Evolutionary conservation across 2,113 vertebrate species (phyloP), one percentile per base, ranked within the genome.

Genomic region (Gallinago media): DNA sequence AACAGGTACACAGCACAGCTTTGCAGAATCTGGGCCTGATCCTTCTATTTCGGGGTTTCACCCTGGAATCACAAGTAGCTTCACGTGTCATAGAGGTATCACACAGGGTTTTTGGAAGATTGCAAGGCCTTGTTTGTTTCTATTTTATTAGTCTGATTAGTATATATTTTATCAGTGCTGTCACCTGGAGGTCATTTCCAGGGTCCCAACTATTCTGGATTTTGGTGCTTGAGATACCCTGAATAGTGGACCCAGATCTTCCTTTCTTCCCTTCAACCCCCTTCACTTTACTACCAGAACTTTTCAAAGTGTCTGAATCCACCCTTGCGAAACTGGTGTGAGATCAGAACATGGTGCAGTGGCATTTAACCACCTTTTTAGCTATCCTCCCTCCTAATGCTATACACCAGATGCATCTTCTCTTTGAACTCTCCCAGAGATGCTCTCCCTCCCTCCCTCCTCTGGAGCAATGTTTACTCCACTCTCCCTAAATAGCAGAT

Each of bases 301-400:
- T 32, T 34, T 87, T 27, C 22, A 26, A 13, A 66, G 25, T 11
- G 21, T n/a, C 38, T 32, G 36, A 13, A 12, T 14, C 16, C 21
- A 22, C n/a, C 18, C 0, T 0, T 17, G 70, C n/a, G 74, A 9
- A 11, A 52, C 26, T 25, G 52, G 6, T 44, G 36, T 46, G 86
- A 34, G 84, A 8, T 4, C 38, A 44, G 54, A 72, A 11, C 21
- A 8, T 2, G 3, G 14, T 19, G 44, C 54, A 34, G 26, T 6
- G 58, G 4, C 16, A 14, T 56, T 73, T 17, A 2, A 32, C 31
- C 61, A 44, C n/a, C 20, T 47, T 7, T 66, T 14, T 7, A 59
- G 25, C 67, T 47, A 0, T 10, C 22, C 13, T 80, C 13, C 38
- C 44, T 5, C 31, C 32, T n/a, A 23, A 32, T 23, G 31, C 4